Conservation (phyloP, 2,113 vertebrate genomes). For the Limnothrissa miodon region DNA sequence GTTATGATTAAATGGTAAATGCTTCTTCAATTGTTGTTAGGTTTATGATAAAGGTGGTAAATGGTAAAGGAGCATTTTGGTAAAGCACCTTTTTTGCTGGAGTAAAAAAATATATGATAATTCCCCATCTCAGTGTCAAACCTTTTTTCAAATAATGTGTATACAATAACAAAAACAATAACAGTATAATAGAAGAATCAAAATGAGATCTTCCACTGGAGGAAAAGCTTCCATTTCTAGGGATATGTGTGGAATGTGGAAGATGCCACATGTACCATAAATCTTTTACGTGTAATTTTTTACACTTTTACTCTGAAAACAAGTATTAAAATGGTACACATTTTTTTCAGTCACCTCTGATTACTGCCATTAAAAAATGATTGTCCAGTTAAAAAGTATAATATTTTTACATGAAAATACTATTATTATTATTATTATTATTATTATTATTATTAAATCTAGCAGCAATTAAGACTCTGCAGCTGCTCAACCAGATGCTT, state of each 20-base stretch:
- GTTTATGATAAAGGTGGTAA: too few species aligned
- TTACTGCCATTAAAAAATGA: not conserved
- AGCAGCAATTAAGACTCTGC: constrained; percentile 65
- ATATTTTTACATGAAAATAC: constrained; percentile 5
- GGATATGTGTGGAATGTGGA: too few species aligned
- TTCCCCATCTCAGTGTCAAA: not conserved
- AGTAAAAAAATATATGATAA: not conserved
- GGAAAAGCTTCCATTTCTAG: too few species aligned
- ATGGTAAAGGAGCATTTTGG: not conserved
- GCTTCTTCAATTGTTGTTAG: too few species aligned
- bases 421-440: too few species aligned
- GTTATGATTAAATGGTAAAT: too few species aligned
- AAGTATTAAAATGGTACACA: not conserved
- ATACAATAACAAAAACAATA: too few species aligned
- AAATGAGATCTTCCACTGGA: too few species aligned
- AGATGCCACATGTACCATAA: too few species aligned
- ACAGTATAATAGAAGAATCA: not conserved
- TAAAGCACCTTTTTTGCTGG: not conserved
- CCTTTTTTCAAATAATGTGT: too few species aligned
- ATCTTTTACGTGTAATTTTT: too few species aligned
- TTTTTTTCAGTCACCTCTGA: not conserved
- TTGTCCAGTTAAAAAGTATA: constrained; percentile 18
- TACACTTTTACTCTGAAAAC: too few species aligned
- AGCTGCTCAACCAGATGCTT: constrained; percentile 70
- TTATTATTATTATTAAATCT: constrained; percentile 69